Conservation (phyloP, 2,797 vertebrate genomes). For the Gouania willdenowi region DNA sequence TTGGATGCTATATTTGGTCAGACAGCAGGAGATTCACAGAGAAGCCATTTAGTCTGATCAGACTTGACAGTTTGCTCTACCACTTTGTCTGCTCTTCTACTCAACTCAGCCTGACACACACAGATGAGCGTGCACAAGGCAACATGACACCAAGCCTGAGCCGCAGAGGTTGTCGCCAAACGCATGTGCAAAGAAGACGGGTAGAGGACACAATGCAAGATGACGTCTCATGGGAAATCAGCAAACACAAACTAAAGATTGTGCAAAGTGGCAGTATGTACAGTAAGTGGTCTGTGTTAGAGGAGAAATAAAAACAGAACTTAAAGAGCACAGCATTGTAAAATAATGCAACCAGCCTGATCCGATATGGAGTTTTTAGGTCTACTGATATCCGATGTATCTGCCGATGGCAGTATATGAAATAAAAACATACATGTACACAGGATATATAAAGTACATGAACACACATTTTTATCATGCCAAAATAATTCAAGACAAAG, state of each 20-base stretch:
- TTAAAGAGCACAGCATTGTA: slow-evolving; percentile 25
- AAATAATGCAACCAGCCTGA: no score
- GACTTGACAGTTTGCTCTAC: slow-evolving; percentile 60
- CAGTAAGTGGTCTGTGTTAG: no score
- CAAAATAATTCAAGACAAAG: no score
- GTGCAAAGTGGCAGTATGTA: slow-evolving; percentile 15
- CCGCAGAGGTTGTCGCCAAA: neutral
- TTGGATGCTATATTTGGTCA: slow-evolving; percentile 65
- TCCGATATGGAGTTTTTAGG: no score
- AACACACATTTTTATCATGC: no score
- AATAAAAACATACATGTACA: no score
- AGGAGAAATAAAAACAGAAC: slow-evolving; percentile 14
- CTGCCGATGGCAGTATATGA: no score
- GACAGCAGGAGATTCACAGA: slow-evolving; percentile 58
- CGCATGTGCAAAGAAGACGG: slow-evolving; percentile 5
- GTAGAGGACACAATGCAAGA: slow-evolving; percentile 30
- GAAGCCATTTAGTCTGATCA: slow-evolving; percentile 57
- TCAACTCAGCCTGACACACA: slow-evolving; percentile 27
- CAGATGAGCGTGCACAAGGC: slow-evolving; percentile 41
- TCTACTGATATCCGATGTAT: no score
- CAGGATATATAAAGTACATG: no score
- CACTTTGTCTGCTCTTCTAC: slow-evolving; percentile 37
- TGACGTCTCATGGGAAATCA: slow-evolving; percentile 48
- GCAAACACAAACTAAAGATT: slow-evolving; percentile 32
- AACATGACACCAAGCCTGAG: slow-evolving; percentile 25